Base-by-base conservation (phyloP, 1,140 invertebrate genomes). In the Pteromalus puparum region DNA sequence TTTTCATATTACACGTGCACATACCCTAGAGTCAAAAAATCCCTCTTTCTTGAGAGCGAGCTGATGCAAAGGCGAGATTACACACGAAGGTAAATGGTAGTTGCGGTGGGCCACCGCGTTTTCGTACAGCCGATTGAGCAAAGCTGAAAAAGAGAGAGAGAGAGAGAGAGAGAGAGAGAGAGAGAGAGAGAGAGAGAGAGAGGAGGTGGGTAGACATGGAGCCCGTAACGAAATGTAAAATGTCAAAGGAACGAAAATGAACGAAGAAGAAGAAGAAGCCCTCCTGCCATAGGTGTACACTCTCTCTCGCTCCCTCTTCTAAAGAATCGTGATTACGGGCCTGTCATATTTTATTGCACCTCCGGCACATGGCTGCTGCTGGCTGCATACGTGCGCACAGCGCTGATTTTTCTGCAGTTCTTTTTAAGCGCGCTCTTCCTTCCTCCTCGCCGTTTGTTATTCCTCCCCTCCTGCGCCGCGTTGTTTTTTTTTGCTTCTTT, bases 281-380 rank as follows among this genome's bases (percentile, higher is more conserved):
- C 53, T 61, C 53, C 53, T n/a, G 21, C 53, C 53, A 53, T 53
- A 53, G 48, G 48, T 18, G 18, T 53, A 53, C 18, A 53, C 48
- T 61, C 53, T 61, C 53, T 1, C 48, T 53, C 48, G 18, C 48
- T 53, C 53, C 18, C 53, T 61, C 73, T 88, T 88, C 75, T 75
- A 86, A 88, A 88, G 82, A 87, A 87, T 87, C 89, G 84, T 91
- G 90, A 91, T 91, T 91, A 90, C 88, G 87, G 86, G 78, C 87
- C 88, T 89, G 88, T 89, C 89, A 88, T 91, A 88, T 89, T 89
- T 90, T 89, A 89, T 88, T 86, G 88, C 89, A 87, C 88, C 87
- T 82, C 87, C 82, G 86, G 72, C 61, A 76, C 86, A 82, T 81
- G 86, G 28, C 15, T 83, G 53, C 38, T 68, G 13, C 76, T 12